Evolutionary conservation across 2,888 invertebrate genomes (phyloP).

Genomic region (Subacronicta megacephala): DNA sequence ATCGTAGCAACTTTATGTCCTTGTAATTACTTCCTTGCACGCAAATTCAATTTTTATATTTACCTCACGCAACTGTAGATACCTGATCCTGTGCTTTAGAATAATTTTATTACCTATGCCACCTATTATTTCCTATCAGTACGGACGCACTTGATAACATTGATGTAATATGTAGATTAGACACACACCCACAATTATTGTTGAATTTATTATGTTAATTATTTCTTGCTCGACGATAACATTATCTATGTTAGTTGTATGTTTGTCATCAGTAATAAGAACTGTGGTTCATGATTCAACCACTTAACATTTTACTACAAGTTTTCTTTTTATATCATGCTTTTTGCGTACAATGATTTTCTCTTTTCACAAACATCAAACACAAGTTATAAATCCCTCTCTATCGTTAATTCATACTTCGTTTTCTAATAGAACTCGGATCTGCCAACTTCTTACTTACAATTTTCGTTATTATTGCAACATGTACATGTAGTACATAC

Average conservation of each 20-base stretch:
- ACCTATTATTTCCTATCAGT: constrained; percentile 57
- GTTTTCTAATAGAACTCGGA: constrained; percentile 59
- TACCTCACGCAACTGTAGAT: constrained; percentile 72
- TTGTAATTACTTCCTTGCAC: constrained; percentile 73
- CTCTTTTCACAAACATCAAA: constrained; percentile 89
- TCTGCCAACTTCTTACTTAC: constrained; percentile 64
- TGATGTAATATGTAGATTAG: constrained; percentile 51
- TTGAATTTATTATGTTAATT: constrained; percentile 22
- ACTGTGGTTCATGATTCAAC: constrained; percentile 28
- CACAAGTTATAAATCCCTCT: constrained; percentile 64
- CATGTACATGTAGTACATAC: constrained; percentile 30
- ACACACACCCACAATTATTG: constrained; percentile 42
- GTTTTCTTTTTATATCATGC: constrained; percentile 57
- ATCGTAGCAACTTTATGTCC: constrained; percentile 70
- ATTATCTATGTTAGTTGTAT: constrained; percentile 17
- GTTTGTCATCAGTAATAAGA: constrained; percentile 25
- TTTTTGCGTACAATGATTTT: constrained; percentile 73
- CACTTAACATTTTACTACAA: constrained; percentile 22
- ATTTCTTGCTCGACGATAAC: constrained; percentile 20
- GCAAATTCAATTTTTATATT: constrained; percentile 62
- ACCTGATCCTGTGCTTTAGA: constrained; percentile 68
- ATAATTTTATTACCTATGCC: constrained; percentile 51
- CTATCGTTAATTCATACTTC: constrained; percentile 55
- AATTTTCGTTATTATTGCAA: constrained; percentile 56
- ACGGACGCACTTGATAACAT: constrained; percentile 65